phyloP scores from a whole-genome alignment of 1,140 invertebrate genomes.

The Doryteuthis pealeii region DNA sequence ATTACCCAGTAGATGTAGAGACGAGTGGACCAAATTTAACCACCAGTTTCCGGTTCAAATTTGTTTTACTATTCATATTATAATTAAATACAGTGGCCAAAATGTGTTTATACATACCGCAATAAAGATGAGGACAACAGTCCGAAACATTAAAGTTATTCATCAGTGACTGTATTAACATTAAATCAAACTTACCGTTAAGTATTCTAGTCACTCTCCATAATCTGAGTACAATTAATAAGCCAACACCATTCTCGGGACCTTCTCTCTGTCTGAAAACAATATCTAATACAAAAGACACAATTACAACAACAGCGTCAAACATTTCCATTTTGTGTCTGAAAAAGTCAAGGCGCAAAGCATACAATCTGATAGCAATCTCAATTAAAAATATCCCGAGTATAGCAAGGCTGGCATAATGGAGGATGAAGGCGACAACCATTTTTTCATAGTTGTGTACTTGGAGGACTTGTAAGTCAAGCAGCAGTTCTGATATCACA shows the following conservation, averaged over 20 bases:
- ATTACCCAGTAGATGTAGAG: too few species aligned
- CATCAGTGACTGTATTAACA: too few species aligned
- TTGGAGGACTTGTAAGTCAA: conserved; percentile 53
- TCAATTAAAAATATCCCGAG: conserved; percentile 57
- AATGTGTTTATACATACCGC: too few species aligned
- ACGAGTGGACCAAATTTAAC: too few species aligned
- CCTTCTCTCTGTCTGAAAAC: conserved; percentile 45
- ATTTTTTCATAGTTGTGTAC: conserved; percentile 26
- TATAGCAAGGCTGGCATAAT: conserved; percentile 53
- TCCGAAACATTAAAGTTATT: too few species aligned
- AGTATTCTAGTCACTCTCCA: conserved; percentile 58
- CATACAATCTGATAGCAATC: conserved; percentile 54
- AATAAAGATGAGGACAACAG: too few species aligned
- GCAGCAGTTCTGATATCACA: conserved; percentile 54
- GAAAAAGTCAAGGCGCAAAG: conserved; percentile 55
- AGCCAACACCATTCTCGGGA: conserved; percentile 47
- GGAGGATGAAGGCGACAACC: conserved; percentile 47
- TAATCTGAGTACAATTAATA: conserved; percentile 55
- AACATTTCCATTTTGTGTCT: conserved; percentile 58
- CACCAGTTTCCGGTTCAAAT: too few species aligned
- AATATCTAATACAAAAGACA: conserved; percentile 59
- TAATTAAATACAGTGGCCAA: too few species aligned
- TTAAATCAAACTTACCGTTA: conserved; percentile 48
- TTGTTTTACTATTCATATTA: too few species aligned
- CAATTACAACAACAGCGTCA: conserved; percentile 57